Evolutionary conservation across 2,888 invertebrate species (phyloP).

Genomic region (Itoplectis maculator): DNA sequence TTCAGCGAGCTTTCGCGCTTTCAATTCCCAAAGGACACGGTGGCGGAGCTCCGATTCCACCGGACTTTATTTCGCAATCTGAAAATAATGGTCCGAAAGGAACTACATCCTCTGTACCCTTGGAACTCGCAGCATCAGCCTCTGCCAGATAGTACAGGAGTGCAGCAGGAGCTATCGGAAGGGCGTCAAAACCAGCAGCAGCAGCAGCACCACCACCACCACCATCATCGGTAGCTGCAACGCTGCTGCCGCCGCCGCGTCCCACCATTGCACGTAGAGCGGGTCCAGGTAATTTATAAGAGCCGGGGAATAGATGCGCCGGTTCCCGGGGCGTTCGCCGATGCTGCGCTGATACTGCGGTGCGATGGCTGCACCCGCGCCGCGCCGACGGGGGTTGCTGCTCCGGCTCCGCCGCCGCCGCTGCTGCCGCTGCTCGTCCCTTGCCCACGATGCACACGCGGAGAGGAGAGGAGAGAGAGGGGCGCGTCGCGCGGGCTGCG

Average conservation of each 20-base stretch:
- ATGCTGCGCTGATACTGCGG: constrained; percentile 69
- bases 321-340: constrained; percentile 62
- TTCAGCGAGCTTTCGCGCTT: not conserved
- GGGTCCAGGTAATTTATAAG: constrained; percentile 81
- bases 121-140: not conserved
- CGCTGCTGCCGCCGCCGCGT: constrained; percentile 34
- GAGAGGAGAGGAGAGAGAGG: no score
- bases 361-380: constrained; percentile 60
- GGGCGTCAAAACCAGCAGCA: constrained; percentile 34
- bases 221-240: not conserved
- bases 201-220: constrained; percentile 44
- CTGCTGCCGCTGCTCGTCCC: constrained; percentile 27
- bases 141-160: not conserved
- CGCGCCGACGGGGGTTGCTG: constrained; percentile 60
- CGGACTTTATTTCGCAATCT: constrained; percentile 34
- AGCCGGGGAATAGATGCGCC: constrained; percentile 78
- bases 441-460: constrained; percentile 23
- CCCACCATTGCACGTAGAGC: constrained; percentile 59
- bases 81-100: constrained; percentile 11
- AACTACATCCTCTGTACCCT: not conserved
- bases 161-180: constrained; percentile 44
- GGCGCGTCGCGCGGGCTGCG: constrained; percentile 61
- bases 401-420: constrained; percentile 23
- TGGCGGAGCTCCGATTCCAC: not conserved
- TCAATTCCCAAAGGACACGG: constrained; percentile 20